Evolutionary conservation across 2,797 vertebrate genomes (phyloP).

Genomic region (Silurus lanzhouensis): DNA sequence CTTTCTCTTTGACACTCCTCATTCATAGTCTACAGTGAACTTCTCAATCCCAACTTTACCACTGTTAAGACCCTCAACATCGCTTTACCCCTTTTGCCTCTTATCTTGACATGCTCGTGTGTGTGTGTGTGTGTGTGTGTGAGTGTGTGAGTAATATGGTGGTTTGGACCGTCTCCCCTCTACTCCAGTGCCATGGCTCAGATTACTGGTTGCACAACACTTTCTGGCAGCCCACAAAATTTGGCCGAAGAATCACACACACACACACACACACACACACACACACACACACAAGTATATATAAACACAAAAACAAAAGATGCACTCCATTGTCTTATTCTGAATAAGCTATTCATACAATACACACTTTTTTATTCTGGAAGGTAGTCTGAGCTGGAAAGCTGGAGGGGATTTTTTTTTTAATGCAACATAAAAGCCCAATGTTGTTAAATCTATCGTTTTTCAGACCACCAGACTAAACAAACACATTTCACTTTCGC

Average conservation of each 20-base stretch:
- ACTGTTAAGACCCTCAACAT: background rate
- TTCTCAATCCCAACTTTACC: background rate
- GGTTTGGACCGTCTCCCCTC: slow-evolving; percentile 64
- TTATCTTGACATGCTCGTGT: background rate
- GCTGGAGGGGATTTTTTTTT: slow-evolving; percentile 25
- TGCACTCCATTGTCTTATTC: slow-evolving; percentile 7
- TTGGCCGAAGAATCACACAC: slow-evolving; percentile 1
- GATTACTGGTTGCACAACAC: slow-evolving; percentile 75
- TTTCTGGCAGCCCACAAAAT: slow-evolving; percentile 57
- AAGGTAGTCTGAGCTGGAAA: slow-evolving; percentile 42
- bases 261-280: slow-evolving; percentile 23
- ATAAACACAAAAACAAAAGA: slow-evolving; percentile 1
- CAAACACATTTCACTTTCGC: slow-evolving; percentile 40
- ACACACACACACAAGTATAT: slow-evolving; percentile 36
- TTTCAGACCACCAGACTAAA: slow-evolving; percentile 49
- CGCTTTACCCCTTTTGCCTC: background rate
- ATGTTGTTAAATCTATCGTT: slow-evolving; percentile 41
- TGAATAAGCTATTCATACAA: background rate
- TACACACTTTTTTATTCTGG: background rate
- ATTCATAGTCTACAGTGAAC: too few relatives aligned
- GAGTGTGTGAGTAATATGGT: slow-evolving; percentile 60
- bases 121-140: background rate
- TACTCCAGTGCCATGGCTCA: slow-evolving; percentile 60
- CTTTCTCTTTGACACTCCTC: too few relatives aligned
- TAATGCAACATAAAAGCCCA: slow-evolving; percentile 30